Conservation (phyloP, 2,113 vertebrate genomes). For the Elanus axillaris region DNA sequence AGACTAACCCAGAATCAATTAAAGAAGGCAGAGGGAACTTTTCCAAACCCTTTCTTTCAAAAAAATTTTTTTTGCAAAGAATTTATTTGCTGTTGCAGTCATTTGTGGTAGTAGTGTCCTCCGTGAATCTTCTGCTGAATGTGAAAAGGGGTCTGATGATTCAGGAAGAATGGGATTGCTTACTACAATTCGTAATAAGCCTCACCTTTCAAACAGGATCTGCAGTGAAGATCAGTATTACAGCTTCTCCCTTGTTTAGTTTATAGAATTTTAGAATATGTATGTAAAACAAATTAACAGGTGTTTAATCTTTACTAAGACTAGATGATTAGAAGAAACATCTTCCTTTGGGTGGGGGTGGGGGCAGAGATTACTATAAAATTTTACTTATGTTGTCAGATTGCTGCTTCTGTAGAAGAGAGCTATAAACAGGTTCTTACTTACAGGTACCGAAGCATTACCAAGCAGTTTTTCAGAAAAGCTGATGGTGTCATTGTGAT, state of each 20-base stretch:
- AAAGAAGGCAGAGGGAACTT: neutral
- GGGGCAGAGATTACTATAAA: neutral
- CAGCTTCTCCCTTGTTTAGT: neutral
- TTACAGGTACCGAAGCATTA: conserved; percentile 87
- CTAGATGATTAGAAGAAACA: neutral
- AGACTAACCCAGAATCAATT: neutral
- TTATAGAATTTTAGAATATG: neutral
- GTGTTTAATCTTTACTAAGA: neutral
- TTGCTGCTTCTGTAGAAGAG: neutral
- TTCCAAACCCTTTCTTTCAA: neutral
- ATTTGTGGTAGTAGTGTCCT: neutral
- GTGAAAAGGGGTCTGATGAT: neutral
- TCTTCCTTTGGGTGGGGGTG: neutral
- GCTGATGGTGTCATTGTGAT: conserved; percentile 89
- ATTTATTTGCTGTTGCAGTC: neutral
- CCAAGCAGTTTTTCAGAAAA: conserved; percentile 94
- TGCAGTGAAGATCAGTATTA: neutral
- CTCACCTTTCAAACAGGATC: neutral
- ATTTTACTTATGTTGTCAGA: neutral
- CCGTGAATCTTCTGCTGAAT: neutral
- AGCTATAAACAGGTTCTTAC: neutral
- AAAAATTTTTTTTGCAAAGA: neutral
- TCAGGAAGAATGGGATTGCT: neutral
- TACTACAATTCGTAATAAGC: neutral
- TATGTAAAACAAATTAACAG: neutral